Evolutionary conservation across 2,113 vertebrate species (phyloP).

Genomic region (Leucoraja erinaceus): DNA sequence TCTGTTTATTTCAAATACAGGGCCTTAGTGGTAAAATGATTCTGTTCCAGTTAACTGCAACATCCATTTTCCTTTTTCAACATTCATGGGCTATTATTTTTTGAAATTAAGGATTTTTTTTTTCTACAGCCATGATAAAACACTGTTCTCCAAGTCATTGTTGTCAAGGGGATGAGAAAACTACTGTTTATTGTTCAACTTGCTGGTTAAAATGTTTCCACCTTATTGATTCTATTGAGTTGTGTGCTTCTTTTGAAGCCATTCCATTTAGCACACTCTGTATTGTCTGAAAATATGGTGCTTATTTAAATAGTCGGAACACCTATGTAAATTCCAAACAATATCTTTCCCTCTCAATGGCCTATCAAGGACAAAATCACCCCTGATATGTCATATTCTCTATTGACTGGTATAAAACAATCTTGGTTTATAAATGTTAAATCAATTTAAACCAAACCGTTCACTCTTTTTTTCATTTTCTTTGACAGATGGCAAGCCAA

Average conservation of each 20-base stretch:
- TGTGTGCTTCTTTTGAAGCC: not conserved
- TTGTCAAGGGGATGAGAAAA: not conserved
- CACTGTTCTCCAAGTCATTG: not conserved
- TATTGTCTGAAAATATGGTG: not conserved
- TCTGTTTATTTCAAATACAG: not conserved
- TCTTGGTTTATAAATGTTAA: slow-evolving; percentile 41
- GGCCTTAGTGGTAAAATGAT: not conserved
- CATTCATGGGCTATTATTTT: not conserved
- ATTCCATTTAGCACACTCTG: not conserved
- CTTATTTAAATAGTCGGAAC: not conserved
- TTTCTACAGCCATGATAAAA: not conserved
- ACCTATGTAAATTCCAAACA: not conserved
- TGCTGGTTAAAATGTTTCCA: not conserved
- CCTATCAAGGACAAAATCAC: not conserved
- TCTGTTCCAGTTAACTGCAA: not conserved
- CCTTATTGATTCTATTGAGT: not conserved
- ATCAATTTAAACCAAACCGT: not conserved
- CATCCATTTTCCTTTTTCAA: not conserved
- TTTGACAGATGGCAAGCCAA: slow-evolving; percentile 82
- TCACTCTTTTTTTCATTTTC: slow-evolving; percentile 46
- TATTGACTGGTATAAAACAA: slow-evolving; percentile 43
- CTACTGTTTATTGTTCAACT: not conserved
- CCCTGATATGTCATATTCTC: slow-evolving; percentile 33
- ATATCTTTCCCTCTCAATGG: not conserved
- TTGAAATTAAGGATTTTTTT: not conserved